phyloP scores from a whole-genome alignment of 2,888 invertebrate genomes.

The Odontomyia ornata region DNA sequence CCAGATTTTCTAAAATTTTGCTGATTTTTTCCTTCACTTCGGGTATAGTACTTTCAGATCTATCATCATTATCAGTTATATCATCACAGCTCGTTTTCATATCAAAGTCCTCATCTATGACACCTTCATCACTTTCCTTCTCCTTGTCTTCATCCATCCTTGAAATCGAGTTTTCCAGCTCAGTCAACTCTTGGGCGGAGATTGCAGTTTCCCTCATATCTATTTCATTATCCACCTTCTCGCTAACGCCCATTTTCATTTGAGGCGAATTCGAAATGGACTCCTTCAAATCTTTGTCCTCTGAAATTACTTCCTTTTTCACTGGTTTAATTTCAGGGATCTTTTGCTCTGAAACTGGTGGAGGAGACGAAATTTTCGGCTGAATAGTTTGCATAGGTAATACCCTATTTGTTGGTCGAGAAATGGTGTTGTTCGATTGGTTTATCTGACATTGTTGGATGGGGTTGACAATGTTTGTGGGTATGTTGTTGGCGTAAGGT shows the following conservation, averaged over 20 bases:
- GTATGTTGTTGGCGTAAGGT: constrained; percentile 71
- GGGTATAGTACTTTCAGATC: constrained; percentile 58
- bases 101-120: constrained; percentile 46
- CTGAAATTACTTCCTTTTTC: constrained; percentile 60
- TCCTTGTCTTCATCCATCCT: neutral
- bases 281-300: constrained; percentile 56
- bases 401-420: constrained; percentile 80
- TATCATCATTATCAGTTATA: constrained; percentile 59
- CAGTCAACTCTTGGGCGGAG: neutral
- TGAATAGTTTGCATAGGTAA: constrained; percentile 78
- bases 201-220: neutral
- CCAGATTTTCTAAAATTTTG: constrained; percentile 60
- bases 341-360: constrained; percentile 54
- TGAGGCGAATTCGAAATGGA: neutral
- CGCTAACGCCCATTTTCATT: neutral
- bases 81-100: constrained; percentile 53
- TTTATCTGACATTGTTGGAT: constrained; percentile 67
- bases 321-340: constrained; percentile 58
- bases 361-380: constrained; percentile 67
- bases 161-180: neutral
- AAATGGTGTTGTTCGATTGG: constrained; percentile 57
- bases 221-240: neutral
- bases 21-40: constrained; percentile 61
- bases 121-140: neutral
- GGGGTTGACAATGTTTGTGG: constrained; percentile 77